Evolutionary conservation across 2,888 invertebrate genomes (phyloP).

Genomic region (Synergus gifuensis): DNA sequence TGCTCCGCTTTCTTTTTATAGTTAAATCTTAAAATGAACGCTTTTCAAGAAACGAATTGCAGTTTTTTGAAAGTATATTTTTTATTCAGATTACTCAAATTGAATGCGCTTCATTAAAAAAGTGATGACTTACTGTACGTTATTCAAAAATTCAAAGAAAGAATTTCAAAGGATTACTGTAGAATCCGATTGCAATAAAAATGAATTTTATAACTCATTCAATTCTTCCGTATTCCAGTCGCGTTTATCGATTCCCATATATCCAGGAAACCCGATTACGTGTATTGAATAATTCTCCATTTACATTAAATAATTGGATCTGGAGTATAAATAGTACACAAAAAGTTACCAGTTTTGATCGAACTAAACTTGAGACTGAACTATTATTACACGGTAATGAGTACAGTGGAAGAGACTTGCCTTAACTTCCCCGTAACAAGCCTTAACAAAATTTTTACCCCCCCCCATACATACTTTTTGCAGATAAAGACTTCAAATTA

Average conservation of each 20-base stretch:
- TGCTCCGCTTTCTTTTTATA: too few species aligned
- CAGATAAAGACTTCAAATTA: too few species aligned
- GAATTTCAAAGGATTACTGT: constrained; percentile 35
- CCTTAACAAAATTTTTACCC: too few species aligned
- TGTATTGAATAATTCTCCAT: constrained; percentile 37
- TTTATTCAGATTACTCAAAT: background rate
- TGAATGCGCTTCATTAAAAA: background rate
- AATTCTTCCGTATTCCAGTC: constrained; percentile 40
- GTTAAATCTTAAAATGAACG: too few species aligned
- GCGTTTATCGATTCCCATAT: constrained; percentile 40
- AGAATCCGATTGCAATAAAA: constrained; percentile 39
- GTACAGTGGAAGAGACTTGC: too few species aligned
- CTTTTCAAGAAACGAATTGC: too few species aligned
- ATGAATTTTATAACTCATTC: constrained; percentile 41
- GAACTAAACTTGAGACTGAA: too few species aligned
- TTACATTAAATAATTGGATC: constrained; percentile 40
- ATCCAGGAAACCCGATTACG: constrained; percentile 41
- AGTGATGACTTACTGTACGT: background rate
- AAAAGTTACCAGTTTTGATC: background rate
- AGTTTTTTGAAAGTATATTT: too few species aligned
- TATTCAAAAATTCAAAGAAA: background rate
- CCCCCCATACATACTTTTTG: too few species aligned
- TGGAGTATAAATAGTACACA: constrained; percentile 17
- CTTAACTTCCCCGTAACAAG: too few species aligned
- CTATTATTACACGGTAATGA: too few species aligned